Percentiles rank a stretch among this genome's conserved stretches.
Evolutionary conservation across 2,797 vertebrate genomes (phyloP).

Genomic region (Acanthurus leucopareius): DNA sequence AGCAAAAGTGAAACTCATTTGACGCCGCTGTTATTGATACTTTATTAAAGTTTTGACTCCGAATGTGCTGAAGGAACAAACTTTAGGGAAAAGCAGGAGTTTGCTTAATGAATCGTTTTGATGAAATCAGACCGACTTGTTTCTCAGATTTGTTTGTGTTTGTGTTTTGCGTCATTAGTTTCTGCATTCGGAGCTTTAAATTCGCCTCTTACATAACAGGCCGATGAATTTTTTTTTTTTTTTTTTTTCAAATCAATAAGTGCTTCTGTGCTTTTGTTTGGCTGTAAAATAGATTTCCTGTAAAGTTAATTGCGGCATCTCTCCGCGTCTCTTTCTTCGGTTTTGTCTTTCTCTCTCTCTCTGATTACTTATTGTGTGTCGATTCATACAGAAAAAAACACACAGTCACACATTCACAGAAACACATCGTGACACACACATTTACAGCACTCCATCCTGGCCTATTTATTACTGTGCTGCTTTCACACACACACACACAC

Average conservation of each 20-base stretch:
- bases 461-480: slow-evolving; percentile 39
- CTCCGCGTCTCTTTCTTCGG: neutral
- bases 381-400: slow-evolving; percentile 27
- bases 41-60: neutral
- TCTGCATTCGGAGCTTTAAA: slow-evolving; percentile 10
- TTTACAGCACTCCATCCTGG: slow-evolving; percentile 27
- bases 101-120: neutral
- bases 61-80: neutral
- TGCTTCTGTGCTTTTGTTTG: neutral
- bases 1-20: too few species aligned
- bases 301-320: slow-evolving; percentile 26
- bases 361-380: slow-evolving; percentile 57
- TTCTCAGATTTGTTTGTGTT: neutral
- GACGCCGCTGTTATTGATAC: too few species aligned
- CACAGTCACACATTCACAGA: slow-evolving; percentile 1
- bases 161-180: neutral
- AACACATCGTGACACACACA: slow-evolving; percentile 10
- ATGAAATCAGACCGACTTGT: slow-evolving; percentile 10
- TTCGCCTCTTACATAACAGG: slow-evolving; percentile 16
- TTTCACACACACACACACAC: slow-evolving; percentile 17
- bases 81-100: neutral
- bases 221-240: slow-evolving; percentile 20
- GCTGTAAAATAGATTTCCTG: slow-evolving; percentile 15
- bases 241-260: slow-evolving; percentile 12
- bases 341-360: too few species aligned